phyloP scores from a whole-genome alignment of 2,888 invertebrate genomes.

The Gymnoscelis rufifasciata region DNA sequence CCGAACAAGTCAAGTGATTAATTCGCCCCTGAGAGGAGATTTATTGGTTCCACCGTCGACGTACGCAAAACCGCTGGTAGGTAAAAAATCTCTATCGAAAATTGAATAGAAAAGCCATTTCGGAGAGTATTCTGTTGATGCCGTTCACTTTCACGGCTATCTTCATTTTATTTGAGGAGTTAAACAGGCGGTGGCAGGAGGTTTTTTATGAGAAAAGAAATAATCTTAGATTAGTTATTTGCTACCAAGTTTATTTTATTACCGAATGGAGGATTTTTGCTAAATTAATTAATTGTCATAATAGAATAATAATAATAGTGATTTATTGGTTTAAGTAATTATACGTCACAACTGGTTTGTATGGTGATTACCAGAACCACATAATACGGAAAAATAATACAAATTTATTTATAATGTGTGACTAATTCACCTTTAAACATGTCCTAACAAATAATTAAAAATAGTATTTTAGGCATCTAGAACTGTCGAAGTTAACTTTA shows the following conservation, averaged over 20 bases:
- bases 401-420: too few species aligned
- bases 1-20: constrained; percentile 70
- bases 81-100: constrained; percentile 79
- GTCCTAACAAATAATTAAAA: too few species aligned
- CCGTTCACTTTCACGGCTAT: constrained; percentile 62
- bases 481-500: too few species aligned
- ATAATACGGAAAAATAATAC: too few species aligned
- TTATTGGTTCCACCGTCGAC: constrained; percentile 76
- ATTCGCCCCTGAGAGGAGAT: constrained; percentile 77
- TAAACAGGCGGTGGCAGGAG: constrained; percentile 36
- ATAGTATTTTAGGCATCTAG: too few species aligned
- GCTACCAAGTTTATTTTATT: constrained; percentile 12
- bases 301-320: too few species aligned
- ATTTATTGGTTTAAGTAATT: too few species aligned
- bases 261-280: neutral
- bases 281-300: neutral
- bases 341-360: too few species aligned
- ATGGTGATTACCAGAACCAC: too few species aligned
- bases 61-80: constrained; percentile 78
- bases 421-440: too few species aligned
- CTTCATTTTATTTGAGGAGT: constrained; percentile 58
- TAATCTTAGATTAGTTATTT: constrained; percentile 19
- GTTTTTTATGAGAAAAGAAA: constrained; percentile 18
- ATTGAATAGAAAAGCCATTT: constrained; percentile 79
- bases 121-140: constrained; percentile 66